Percentiles rank a stretch among this genome's conserved stretches.
Conservation (phyloP, 2,113 vertebrate genomes). For the Corythoichthys haematopterus region DNA sequence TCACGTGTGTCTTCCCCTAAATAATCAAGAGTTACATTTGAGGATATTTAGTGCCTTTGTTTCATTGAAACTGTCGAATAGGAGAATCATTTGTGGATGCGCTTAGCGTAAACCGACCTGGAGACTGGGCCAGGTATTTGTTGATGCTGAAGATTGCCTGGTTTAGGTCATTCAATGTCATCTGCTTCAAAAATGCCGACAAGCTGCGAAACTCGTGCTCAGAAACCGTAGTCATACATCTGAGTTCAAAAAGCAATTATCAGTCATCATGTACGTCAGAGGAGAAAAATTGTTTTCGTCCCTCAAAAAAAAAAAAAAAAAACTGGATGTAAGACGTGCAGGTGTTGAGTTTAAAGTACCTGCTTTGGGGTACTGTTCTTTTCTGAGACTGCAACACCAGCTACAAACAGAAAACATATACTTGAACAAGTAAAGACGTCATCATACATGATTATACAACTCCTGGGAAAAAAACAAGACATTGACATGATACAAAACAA, state of each 20-base stretch:
- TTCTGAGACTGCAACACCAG: conserved; percentile 56
- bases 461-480: too few species aligned
- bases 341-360: conserved; percentile 23
- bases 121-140: conserved; percentile 24
- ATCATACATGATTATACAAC: background rate
- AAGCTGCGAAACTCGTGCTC: conserved; percentile 62
- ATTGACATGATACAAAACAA: too few species aligned
- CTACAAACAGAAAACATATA: conserved; percentile 27
- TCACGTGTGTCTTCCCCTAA: conserved; percentile 45
- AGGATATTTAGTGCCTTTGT: background rate
- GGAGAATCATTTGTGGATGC: background rate
- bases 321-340: too few species aligned
- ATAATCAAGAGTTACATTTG: conserved; percentile 13
- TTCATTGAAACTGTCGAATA: background rate
- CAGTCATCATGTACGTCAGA: background rate
- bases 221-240: conserved; percentile 35
- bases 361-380: conserved; percentile 37
- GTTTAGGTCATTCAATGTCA: conserved; percentile 64
- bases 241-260: background rate
- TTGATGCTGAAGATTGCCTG: conserved; percentile 62
- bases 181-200: conserved; percentile 63
- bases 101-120: conserved; percentile 39
- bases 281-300: background rate
- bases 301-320: background rate
- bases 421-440: background rate